Base-by-base conservation (phyloP, 2,113 vertebrate species). In the Lophotis ruficrista region DNA sequence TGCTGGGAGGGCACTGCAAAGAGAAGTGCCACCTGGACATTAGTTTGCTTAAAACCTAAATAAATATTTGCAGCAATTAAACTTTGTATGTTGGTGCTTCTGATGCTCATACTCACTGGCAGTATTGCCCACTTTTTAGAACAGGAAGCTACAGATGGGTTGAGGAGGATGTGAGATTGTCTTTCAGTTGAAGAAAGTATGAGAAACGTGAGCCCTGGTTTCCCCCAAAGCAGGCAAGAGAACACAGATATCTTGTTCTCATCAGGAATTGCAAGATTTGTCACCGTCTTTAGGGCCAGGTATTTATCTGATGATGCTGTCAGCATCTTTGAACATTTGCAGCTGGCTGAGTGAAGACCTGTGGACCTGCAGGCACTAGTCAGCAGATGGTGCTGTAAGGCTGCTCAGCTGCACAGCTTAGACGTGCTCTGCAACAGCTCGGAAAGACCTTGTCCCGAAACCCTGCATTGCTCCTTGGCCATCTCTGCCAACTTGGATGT, bases 341-440 rank as follows among this genome's bases (percentile, higher is more conserved):
- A 43, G 41, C 41, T 15, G 41, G 50, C 50, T 25, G 23, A 24
- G 6, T 18, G 93, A 12, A 41, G 76, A 23, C 7, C 53, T 17
- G 72, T 25, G 78, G 80, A 19, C 30, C 54, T 51, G 75, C 64
- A 41, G n/a, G n/a, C n/a, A n/a, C n/a, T n/a, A n/a, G 89, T 35
- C 95, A 69, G 94, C 92, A 97, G 96, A 84, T 91, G 95, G 95
- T 91, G 96, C 93, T 97, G 90, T 70, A 31, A 12, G 8, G 69
- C 92, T 4, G 37, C 64, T 91, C 73, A 66, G 68, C 60, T 0
- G 8, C 48, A 1, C 41, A 22, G 87, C 53, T 64, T 19, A 10
- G 51, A 2, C 5, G 1, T 24, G 38, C 24, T 83, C 12, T 18
- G 1, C 35, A 33, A 10, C 38, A 75, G 70, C 54, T 48, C 10